Conservation (phyloP, 2,888 invertebrate species). For the Syritta pipiens region DNA sequence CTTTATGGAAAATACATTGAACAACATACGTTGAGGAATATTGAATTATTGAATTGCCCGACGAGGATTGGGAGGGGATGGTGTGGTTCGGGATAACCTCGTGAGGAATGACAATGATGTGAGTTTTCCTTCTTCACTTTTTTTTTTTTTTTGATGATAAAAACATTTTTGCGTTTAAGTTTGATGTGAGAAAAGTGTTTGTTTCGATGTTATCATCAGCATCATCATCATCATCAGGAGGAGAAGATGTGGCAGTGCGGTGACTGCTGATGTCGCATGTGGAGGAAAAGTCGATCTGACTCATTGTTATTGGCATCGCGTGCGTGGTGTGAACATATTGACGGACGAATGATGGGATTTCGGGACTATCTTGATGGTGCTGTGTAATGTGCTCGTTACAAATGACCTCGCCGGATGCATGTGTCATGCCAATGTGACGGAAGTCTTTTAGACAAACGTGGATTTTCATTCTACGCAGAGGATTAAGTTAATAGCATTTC, state of each 20-base stretch:
- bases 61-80: conserved; percentile 4
- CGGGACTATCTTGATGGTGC: conserved; percentile 2
- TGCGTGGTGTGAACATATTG: conserved; percentile 48
- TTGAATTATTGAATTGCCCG: conserved; percentile 61
- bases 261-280: conserved; percentile 20
- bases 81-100: conserved; percentile 15
- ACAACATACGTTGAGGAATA: conserved; percentile 57
- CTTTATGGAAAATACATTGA: conserved; percentile 57
- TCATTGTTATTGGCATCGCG: conserved; percentile 57
- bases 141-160: conserved; percentile 62
- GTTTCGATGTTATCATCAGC: conserved; percentile 24
- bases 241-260: no score
- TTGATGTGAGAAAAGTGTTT: conserved; percentile 29
- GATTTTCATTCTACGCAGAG: no score
- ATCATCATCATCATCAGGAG: conserved; percentile 38
- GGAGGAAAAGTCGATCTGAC: conserved; percentile 8
- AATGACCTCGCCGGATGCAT: no score
- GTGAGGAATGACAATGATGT: conserved; percentile 60
- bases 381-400: no score
- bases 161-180: conserved; percentile 48
- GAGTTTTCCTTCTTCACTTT: no score
- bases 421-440: no score
- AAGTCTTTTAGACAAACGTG: no score
- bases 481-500: no score
- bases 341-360: conserved; percentile 2